Percentiles rank a stretch among this genome's conserved stretches.
Conservation (phyloP, 1,140 invertebrate species). For the Tetramorium parvispinum region DNA sequence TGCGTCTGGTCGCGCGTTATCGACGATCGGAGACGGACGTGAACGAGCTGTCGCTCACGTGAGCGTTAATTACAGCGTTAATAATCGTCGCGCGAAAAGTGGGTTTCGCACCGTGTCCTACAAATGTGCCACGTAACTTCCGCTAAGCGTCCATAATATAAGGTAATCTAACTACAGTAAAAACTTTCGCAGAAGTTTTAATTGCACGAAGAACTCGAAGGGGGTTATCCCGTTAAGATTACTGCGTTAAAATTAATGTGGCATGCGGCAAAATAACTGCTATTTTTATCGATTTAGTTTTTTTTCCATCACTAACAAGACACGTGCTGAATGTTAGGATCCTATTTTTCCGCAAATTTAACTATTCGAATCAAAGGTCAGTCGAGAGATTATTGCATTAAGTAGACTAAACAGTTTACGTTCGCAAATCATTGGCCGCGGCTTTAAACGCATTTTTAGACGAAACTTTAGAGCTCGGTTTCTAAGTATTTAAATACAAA, state of each 20-base stretch:
- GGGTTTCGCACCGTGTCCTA: constrained; percentile 29
- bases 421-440: neutral
- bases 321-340: neutral
- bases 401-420: constrained; percentile 36
- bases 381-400: neutral
- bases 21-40: constrained; percentile 35
- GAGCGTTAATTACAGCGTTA: constrained; percentile 49
- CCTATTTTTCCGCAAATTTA: neutral
- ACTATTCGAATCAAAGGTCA: neutral
- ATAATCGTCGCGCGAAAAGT: constrained; percentile 47
- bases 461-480: neutral
- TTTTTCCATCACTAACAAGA: neutral
- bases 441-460: neutral
- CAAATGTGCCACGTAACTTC: constrained; percentile 40
- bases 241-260: neutral
- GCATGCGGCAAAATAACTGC: neutral
- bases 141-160: constrained; percentile 36
- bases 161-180: constrained; percentile 64
- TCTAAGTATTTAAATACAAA: neutral
- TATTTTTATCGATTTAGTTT: neutral
- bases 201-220: constrained; percentile 31
- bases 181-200: constrained; percentile 66
- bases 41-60: constrained; percentile 27
- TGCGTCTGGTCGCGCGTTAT: constrained; percentile 47
- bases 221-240: constrained; percentile 20